These are phyloP conservation scores for Nomada goodeniana DNA, from an alignment of 2,888 invertebrate genomes.

Conservation along the genomic window DNA sequence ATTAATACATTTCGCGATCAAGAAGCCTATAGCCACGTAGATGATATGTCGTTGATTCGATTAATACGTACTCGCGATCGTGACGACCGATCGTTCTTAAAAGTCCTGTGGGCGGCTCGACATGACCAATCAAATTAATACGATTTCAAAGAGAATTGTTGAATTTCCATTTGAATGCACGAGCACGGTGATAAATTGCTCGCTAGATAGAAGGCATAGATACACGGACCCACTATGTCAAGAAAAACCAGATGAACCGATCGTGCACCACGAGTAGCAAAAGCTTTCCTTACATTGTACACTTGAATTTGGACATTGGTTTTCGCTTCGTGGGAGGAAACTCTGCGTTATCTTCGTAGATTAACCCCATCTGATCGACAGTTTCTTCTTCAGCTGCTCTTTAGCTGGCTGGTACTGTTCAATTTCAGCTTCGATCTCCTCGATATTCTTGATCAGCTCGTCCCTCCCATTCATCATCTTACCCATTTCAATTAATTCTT, in stretches of 20 bases:
- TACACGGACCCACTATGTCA: conserved; percentile 39
- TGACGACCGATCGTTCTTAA: conserved; percentile 50
- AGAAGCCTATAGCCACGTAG: conserved; percentile 12
- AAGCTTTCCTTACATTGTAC: background rate
- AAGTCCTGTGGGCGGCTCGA: conserved; percentile 64
- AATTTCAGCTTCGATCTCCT: conserved; percentile 47
- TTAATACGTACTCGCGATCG: conserved; percentile 45
- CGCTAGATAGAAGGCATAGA: conserved; percentile 39
- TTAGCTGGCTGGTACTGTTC: conserved; percentile 19
- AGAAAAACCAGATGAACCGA: conserved; percentile 17
- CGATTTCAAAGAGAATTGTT: conserved; percentile 55
- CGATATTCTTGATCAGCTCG: conserved; percentile 57
- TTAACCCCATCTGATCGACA: too few species aligned
- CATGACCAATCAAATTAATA: conserved; percentile 64
- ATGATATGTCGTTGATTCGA: conserved; percentile 42
- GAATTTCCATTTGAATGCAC: conserved; percentile 32
- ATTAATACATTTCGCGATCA: conserved; percentile 61
- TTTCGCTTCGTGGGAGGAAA: background rate
- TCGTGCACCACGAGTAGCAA: conserved; percentile 15
- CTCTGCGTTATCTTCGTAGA: background rate
- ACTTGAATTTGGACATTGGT: background rate
- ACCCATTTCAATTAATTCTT: conserved; percentile 71
- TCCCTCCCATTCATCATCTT: conserved; percentile 56
- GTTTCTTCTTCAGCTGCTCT: conserved; percentile 8
- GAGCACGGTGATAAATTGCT: conserved; percentile 60